Conservation (phyloP, 53 echinoderm and acorn worm genomes). For the Patiria pectinifera region DNA sequence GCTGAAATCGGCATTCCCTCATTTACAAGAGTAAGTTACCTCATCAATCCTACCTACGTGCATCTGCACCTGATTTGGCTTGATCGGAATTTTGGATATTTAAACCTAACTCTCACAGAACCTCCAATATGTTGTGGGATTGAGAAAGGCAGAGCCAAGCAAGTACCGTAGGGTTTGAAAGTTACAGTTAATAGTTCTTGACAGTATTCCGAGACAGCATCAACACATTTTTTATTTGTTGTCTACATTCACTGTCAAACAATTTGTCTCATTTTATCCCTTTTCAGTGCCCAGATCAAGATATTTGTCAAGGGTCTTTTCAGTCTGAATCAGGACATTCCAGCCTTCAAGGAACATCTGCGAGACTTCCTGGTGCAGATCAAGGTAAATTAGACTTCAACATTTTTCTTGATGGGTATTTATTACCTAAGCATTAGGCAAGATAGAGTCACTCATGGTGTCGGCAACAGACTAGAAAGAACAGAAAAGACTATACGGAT, state of each 20-base stretch:
- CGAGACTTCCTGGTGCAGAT: conserved; percentile 98
- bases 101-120: not conserved
- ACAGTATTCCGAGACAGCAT: no score
- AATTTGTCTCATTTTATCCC: not conserved
- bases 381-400: conserved; percentile 74
- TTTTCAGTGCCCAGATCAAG: conserved; percentile 88
- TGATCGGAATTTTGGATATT: not conserved
- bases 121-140: not conserved
- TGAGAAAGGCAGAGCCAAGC: not conserved
- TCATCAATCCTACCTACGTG: not conserved
- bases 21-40: conserved; percentile 91
- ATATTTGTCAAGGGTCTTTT: conserved; percentile 95
- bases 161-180: no score
- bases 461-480: no score
- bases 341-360: conserved; percentile 95
- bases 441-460: no score
- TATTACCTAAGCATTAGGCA: no score
- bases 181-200: no score
- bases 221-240: no score
- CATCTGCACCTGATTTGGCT: not conserved
- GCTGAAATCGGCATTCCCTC: conserved; percentile 96
- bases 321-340: conserved; percentile 98
- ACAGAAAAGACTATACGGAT: no score
- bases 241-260: not conserved
- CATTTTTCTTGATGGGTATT: not conserved